Base-by-base conservation (phyloP, 1,140 invertebrate genomes). In the Dreissena polymorpha region DNA sequence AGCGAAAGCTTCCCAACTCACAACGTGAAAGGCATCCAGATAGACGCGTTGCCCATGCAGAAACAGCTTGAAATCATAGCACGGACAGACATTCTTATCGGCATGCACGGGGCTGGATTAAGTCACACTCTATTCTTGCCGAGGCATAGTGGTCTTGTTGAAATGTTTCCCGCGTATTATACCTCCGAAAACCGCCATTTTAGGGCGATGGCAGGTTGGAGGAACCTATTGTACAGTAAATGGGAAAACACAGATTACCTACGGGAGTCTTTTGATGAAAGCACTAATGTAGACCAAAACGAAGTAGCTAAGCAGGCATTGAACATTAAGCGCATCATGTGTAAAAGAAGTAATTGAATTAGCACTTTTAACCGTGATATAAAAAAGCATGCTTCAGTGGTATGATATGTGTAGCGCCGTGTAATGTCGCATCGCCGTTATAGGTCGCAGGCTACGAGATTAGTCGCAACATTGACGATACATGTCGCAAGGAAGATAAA, bases 71-170 rank as follows among this genome's bases (percentile, higher is more conserved):
- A 78, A 57, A 18, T 74, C 0, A 81, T 89, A 21, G 39, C 84
- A 63, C 97, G 98, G 88, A 95, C 97, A 0, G 97, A 99, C 93
- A 95, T 99, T 84, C 95, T 99, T 79, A 97, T 99, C 90, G 98
- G 98, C 39, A 98, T 99, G 93, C 98, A 99, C 93, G 98, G 98
- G 23, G 97, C 98, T 84, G 98, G 98, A 0, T 92, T 99, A 16
- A 98, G 98, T 0, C 98, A 99, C 94, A 92, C 97, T 51, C 93
- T 99, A 77, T 99, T 99, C 93, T 93, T 99, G 87, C 98, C 98
- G 0, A 96, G 98, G 92, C 99, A 98, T 97, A 97, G 96, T 55
- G 96, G 95, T 60, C 94, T 99, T 49, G 98, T 99, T 94, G 98
- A 99, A 95, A 91, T 99, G 95, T 97, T 94, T 57, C 87, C 88